Percentiles rank a stretch among this genome's conserved stretches.
These are phyloP conservation scores for Geotrypetes seraphini DNA, from an alignment of 2,797 vertebrate genomes.

Conservation along the genomic window DNA sequence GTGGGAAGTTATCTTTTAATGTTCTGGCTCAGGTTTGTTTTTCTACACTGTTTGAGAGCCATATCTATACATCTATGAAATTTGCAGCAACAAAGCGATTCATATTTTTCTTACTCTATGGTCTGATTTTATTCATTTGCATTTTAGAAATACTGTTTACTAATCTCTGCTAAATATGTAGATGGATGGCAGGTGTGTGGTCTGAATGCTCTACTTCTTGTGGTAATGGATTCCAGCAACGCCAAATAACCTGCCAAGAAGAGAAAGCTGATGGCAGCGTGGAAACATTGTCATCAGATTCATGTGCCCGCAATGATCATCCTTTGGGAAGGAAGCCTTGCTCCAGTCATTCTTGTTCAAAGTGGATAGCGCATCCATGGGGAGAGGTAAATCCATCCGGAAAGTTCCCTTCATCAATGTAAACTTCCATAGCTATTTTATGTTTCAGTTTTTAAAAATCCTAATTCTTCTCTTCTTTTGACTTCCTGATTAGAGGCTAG, in stretches of 20 bases:
- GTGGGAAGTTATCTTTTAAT: not conserved
- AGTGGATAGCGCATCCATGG: slow-evolving; percentile 34
- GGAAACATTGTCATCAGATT: slow-evolving; percentile 10
- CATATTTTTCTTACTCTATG: no score
- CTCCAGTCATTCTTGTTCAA: slow-evolving; percentile 34
- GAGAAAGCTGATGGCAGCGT: slow-evolving; percentile 26
- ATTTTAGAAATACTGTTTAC: no score
- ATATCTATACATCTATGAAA: not conserved
- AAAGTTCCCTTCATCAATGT: no score
- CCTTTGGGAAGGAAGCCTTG: slow-evolving; percentile 55
- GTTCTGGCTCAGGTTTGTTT: not conserved
- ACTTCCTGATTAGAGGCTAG: no score
- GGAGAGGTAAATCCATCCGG: slow-evolving; percentile 62
- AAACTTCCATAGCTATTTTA: no score
- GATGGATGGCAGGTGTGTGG: slow-evolving; percentile 65
- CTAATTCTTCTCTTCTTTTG: no score
- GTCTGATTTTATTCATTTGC: fast-evolving
- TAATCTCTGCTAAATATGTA: no score
- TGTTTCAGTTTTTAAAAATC: no score
- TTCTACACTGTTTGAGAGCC: not conserved
- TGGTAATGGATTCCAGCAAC: slow-evolving; percentile 55
- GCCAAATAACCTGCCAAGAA: slow-evolving; percentile 61
- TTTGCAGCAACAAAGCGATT: not conserved
- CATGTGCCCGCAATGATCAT: slow-evolving; percentile 34
- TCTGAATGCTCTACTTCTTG: slow-evolving; percentile 69